phyloP scores from a whole-genome alignment of 2,888 invertebrate species.

The Chloromyia formosa region DNA sequence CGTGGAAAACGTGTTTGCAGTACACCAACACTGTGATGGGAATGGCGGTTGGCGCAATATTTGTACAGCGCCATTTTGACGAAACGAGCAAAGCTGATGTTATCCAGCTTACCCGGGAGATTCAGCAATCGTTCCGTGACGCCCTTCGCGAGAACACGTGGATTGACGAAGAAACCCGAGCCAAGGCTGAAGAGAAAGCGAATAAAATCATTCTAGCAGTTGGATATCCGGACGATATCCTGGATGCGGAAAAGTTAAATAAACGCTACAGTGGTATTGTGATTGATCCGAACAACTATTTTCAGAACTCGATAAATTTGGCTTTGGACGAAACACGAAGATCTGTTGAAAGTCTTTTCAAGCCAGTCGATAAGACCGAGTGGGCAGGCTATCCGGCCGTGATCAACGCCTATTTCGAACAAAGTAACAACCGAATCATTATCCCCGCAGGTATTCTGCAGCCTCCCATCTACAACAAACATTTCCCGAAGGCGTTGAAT shows the following conservation, averaged over 20 bases:
- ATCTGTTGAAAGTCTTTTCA: not conserved
- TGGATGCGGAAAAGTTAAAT: constrained; percentile 79
- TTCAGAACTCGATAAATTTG: constrained; percentile 27
- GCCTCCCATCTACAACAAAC: constrained; percentile 86
- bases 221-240: constrained; percentile 90
- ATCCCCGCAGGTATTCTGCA: constrained; percentile 94
- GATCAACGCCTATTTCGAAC: constrained; percentile 92
- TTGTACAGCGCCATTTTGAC: constrained; percentile 65
- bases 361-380: constrained; percentile 70
- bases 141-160: constrained; percentile 84
- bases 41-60: constrained; percentile 75
- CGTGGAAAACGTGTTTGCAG: constrained; percentile 87
- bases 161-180: constrained; percentile 90
- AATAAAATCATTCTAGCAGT: constrained; percentile 93
- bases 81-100: constrained; percentile 72
- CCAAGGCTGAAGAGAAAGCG: constrained; percentile 85
- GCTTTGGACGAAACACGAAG: constrained; percentile 5
- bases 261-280: constrained; percentile 65
- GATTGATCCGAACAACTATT: constrained; percentile 16
- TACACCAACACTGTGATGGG: constrained; percentile 85
- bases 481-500: constrained; percentile 71
- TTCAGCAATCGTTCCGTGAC: constrained; percentile 83
- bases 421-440: constrained; percentile 90
- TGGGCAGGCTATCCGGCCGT: constrained; percentile 87
- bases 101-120: constrained; percentile 86